Evolutionary conservation across 2,113 vertebrate species (phyloP).

Genomic region (Athene cunicularia): DNA sequence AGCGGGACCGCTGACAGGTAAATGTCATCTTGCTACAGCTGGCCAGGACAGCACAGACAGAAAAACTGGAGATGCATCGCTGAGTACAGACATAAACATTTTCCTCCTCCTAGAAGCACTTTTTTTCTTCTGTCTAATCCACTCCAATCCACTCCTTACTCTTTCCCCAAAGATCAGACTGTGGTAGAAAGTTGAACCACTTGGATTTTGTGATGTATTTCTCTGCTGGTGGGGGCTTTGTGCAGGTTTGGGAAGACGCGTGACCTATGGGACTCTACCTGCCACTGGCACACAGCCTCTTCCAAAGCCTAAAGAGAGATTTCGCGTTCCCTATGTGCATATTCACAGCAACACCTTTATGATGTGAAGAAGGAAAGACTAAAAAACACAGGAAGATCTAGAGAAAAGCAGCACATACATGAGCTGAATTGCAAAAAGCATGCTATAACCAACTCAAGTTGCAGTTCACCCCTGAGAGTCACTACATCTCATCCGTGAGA

Average conservation of each 20-base stretch:
- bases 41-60: fast-evolving
- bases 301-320: not conserved
- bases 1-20: not conserved
- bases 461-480: not conserved
- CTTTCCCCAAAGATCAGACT: not conserved
- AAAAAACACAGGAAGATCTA: not conserved
- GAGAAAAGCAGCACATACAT: not conserved
- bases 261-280: not conserved
- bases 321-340: fast-evolving
- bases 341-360: not conserved
- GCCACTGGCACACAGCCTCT: fast-evolving
- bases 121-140: not conserved
- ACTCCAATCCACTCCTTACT: not conserved
- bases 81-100: not conserved
- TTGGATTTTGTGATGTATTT: not conserved
- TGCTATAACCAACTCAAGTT: not conserved
- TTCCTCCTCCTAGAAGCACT: not conserved
- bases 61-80: not conserved
- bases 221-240: not conserved
- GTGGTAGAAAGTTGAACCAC: fast-evolving
- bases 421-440: not conserved
- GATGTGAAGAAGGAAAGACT: not conserved
- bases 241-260: not conserved
- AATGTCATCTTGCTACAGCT: not conserved
- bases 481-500: fast-evolving